Evolutionary conservation across 2,113 vertebrate species (phyloP), one percentile per base, ranked within the genome.

Genomic region (Peucedramus taeniatus): DNA sequence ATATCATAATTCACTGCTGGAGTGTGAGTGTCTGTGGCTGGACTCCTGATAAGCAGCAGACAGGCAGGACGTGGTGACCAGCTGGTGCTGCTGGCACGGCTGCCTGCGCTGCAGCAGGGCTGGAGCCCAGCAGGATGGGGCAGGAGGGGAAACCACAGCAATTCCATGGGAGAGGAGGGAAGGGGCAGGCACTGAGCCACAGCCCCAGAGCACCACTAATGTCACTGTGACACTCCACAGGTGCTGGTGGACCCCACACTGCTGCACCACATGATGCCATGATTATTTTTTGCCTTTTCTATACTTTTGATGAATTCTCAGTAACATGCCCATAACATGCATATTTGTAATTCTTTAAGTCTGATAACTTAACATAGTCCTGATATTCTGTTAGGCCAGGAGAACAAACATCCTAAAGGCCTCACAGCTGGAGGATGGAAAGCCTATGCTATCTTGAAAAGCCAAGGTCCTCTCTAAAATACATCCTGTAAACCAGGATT

Each of bases 81-180:
- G 95, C 91, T 94, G 95, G 78, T 81, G 95, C 86, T 82, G 93
- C 87, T 89, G 96, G 96, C 95, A 93, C 10, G 12, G 12, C 75
- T 37, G 77, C 59, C 68, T 2, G 79, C 60, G 7, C 3, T 45
- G 93, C 93, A 86, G 93, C 68, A 6, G 56, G 78, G 70, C 69
- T 26, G 64, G 92, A 33, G 89, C 57, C 24, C 1, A 15, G 59
- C 30, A 10, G 72, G 78, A 21, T 1, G 0, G 40, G 13, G n/a
- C 3, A 5, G 66, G 37, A 56, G 79, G 33, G 17, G 27, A 20
- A 39, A 8, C 4, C 7, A n/a, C 18, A 78, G 66, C 19, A 4
- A 0, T 1, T 11, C 19, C 3, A 1, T 3, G 19, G 3, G 44
- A 59, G 20, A 23, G 75, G n/a, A 61, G 47, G 79, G 44, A 18